Evolutionary conservation across 2,797 vertebrate genomes (phyloP).

Genomic region (Ciconia nigra): DNA sequence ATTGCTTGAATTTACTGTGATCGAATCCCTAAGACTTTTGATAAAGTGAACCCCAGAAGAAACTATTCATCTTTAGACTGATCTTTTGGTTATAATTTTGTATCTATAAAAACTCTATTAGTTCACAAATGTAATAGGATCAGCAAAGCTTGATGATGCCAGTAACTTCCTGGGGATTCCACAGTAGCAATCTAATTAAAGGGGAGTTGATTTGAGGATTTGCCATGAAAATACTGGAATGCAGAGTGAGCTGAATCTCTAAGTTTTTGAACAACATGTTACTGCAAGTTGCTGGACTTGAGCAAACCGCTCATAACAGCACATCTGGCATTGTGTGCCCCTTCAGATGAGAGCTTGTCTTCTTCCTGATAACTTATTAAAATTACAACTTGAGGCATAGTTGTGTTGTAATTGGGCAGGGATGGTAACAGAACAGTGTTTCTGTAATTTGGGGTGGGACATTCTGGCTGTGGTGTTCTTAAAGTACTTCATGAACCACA

Average conservation of each 20-base stretch:
- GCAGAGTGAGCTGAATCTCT: background rate
- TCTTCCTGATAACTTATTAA: background rate
- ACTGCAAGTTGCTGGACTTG: background rate
- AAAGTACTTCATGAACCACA: background rate
- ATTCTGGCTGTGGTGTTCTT: background rate
- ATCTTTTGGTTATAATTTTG: background rate
- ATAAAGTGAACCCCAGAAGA: background rate
- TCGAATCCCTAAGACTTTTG: background rate
- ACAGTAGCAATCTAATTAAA: background rate
- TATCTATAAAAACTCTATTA: background rate
- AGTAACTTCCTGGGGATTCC: background rate
- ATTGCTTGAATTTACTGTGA: background rate
- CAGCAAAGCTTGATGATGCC: background rate
- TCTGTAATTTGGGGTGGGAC: background rate
- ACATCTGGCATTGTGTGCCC: background rate
- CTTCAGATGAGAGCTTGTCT: background rate
- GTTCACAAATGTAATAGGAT: background rate
- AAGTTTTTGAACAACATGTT: background rate
- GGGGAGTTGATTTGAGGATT: background rate
- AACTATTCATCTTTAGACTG: background rate
- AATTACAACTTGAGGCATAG: background rate
- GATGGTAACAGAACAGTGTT: background rate
- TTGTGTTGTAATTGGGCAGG: background rate
- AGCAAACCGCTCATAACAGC: background rate
- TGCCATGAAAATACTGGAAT: background rate